Percentiles rank a stretch among this genome's conserved stretches.
Evolutionary conservation across 2,113 vertebrate genomes (phyloP).

Genomic region (Sapajus apella): DNA sequence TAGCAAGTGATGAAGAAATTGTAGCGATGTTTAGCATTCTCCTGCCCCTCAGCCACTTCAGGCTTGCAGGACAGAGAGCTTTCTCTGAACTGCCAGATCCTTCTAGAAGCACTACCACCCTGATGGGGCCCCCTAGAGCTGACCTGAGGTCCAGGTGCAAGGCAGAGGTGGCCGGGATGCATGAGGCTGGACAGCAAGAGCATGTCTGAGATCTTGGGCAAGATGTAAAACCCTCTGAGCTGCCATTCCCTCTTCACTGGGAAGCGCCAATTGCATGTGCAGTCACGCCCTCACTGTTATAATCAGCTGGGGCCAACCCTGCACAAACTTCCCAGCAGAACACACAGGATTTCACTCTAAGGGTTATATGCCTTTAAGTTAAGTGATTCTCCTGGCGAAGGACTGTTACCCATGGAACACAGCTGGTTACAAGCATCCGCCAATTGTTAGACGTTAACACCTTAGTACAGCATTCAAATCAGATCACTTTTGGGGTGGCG

Average conservation of each 20-base stretch:
- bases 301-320: no score
- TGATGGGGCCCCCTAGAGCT: neutral
- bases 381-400: neutral
- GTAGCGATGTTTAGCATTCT: neutral
- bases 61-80: neutral
- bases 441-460: neutral
- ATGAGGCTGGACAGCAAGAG: neutral
- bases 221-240: neutral
- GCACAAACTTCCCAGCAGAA: neutral
- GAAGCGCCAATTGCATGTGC: fast-evolving
- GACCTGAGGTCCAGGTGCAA: neutral
- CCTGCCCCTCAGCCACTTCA: neutral
- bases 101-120: neutral
- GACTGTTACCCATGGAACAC: neutral
- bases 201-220: neutral
- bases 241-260: neutral
- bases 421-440: neutral
- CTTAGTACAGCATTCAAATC: neutral
- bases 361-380: neutral
- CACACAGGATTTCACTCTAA: neutral
- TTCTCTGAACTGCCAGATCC: neutral
- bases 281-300: fast-evolving
- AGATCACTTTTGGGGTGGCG: neutral
- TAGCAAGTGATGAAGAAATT: neutral
- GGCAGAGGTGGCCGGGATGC: fast-evolving